Conservation (phyloP, 2,888 invertebrate species). For the Cacoxenus indagator region DNA sequence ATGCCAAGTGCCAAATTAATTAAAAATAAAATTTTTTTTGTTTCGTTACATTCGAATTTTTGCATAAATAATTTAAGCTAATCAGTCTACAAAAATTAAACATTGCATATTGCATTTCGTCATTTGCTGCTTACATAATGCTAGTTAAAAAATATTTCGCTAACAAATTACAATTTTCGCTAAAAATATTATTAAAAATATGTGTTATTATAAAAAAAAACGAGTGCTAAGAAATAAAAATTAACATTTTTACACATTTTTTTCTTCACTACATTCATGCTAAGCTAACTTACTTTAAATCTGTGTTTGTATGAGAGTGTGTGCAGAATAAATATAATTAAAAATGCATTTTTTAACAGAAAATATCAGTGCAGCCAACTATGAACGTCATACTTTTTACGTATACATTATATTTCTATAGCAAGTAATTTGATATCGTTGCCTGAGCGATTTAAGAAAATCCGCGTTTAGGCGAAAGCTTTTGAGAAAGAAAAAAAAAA, state of each 20-base stretch:
- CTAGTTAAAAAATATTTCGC: conserved; percentile 35
- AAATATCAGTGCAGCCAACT: background rate
- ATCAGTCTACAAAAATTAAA: conserved; percentile 61
- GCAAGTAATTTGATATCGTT: background rate
- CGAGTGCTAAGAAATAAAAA: background rate
- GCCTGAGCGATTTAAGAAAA: background rate
- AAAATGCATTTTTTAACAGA: background rate
- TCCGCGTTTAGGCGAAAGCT: too few relatives aligned
- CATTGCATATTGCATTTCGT: conserved; percentile 32
- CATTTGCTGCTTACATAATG: background rate
- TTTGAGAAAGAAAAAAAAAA: too few relatives aligned
- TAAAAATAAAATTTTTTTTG: conserved; percentile 19
- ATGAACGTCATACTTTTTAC: background rate
- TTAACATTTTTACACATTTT: background rate
- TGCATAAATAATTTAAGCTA: conserved; percentile 53
- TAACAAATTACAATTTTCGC: conserved; percentile 29
- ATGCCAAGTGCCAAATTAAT: conserved; percentile 3
- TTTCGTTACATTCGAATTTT: conserved; percentile 23
- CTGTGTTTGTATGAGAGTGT: background rate
- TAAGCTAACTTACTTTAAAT: background rate
- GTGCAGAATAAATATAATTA: background rate
- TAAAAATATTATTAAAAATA: too few relatives aligned
- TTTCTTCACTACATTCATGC: background rate
- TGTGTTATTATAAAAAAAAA: background rate
- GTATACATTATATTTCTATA: background rate